A percentile compares a stretch with the other conserved stretches of the same genome.
Conservation (phyloP, 2,113 vertebrate genomes). For the Actenoides lindsayi region DNA sequence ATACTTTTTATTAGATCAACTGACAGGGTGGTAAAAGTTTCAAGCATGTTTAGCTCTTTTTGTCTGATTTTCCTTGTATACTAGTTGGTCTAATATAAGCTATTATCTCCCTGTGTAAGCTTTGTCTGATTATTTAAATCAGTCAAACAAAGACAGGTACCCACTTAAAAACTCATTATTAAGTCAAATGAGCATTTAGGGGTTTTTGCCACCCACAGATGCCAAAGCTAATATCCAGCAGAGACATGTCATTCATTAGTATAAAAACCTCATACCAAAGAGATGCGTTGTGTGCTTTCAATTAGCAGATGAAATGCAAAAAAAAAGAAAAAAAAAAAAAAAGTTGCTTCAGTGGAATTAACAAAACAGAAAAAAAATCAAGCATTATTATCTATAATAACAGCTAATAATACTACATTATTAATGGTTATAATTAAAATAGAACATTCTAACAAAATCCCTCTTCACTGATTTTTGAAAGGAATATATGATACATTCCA, state of each 20-base stretch:
- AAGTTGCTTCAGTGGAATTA: slow-evolving; percentile 35
- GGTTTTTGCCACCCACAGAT: slow-evolving; percentile 47
- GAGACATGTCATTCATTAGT: slow-evolving; percentile 56
- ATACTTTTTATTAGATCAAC: background rate
- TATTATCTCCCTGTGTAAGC: slow-evolving; percentile 50
- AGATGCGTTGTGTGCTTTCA: slow-evolving; percentile 25
- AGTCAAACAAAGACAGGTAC: slow-evolving; percentile 57
- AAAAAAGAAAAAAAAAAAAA: background rate
- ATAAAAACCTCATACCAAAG: slow-evolving; percentile 40
- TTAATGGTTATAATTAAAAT: slow-evolving; percentile 31
- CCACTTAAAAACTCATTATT: slow-evolving; percentile 52
- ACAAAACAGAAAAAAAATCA: slow-evolving; percentile 35
- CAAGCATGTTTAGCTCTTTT: background rate
- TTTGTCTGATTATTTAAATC: slow-evolving; percentile 53
- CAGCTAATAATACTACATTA: slow-evolving; percentile 11
- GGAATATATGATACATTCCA: background rate
- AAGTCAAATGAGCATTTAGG: slow-evolving; percentile 60
- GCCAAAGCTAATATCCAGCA: slow-evolving; percentile 62
- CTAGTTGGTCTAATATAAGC: slow-evolving; percentile 4
- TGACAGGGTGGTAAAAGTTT: slow-evolving; percentile 11
- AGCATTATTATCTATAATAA: slow-evolving; percentile 45
- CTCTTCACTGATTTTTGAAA: background rate
- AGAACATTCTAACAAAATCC: slow-evolving; percentile 25
- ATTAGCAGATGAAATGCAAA: slow-evolving; percentile 39
- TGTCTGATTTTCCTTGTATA: slow-evolving; percentile 6